Conservation (phyloP, 2,797 vertebrate genomes). For the Anguilla marmorata region DNA sequence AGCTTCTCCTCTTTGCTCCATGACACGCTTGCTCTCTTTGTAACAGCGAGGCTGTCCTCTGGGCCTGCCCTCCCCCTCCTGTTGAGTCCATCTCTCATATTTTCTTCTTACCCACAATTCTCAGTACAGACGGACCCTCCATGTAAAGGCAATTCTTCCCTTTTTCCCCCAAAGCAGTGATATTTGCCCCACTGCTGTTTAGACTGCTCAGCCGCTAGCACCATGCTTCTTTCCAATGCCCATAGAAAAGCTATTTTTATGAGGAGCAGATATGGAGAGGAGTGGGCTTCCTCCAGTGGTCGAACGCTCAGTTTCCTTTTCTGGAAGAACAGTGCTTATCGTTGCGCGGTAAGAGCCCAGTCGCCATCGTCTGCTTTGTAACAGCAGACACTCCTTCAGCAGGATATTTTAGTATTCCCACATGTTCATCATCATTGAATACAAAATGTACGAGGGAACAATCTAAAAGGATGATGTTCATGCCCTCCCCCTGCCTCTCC, state of each 20-base stretch:
- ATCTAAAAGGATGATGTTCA: neutral
- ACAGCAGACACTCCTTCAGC: neutral
- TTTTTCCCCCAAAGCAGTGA: neutral
- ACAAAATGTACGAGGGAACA: neutral
- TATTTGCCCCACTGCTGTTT: slow-evolving; percentile 1
- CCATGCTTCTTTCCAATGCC: neutral
- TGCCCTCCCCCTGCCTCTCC: neutral
- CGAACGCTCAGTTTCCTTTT: slow-evolving; percentile 1
- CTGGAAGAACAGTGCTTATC: neutral
- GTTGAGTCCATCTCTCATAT: too few relatives aligned
- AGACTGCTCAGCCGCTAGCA: neutral
- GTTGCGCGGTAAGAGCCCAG: neutral
- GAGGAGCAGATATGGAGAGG: neutral
- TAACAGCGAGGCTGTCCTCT: neutral
- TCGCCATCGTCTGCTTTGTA: neutral
- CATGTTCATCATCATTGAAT: neutral
- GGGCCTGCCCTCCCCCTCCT: neutral
- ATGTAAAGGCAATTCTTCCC: neutral
- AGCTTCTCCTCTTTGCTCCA: too few relatives aligned
- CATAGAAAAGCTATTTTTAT: neutral
- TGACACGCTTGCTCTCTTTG: neutral
- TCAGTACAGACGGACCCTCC: neutral
- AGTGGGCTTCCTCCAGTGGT: neutral
- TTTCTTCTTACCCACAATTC: neutral
- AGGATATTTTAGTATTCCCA: neutral